These are phyloP conservation scores for Cryptus armator DNA, from an alignment of 2,888 invertebrate genomes.

Conservation along the genomic window DNA sequence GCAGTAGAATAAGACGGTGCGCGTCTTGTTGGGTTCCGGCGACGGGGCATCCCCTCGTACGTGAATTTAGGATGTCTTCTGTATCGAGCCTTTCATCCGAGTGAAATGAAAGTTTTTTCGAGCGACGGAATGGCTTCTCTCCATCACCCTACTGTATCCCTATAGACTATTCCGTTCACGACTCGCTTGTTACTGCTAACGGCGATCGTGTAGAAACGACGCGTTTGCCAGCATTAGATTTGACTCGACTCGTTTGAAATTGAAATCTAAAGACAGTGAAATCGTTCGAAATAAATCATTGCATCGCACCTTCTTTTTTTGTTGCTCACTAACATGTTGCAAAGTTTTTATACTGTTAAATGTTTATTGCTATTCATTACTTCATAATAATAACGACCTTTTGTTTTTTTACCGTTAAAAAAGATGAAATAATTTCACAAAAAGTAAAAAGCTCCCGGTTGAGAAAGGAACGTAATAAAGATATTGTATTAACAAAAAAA, in stretches of 20 bases:
- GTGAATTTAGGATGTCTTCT: conserved; percentile 74
- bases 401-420: too few relatives aligned
- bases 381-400: too few relatives aligned
- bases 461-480: too few relatives aligned
- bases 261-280: conserved; percentile 39
- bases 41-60: conserved; percentile 53
- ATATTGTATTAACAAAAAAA: too few relatives aligned
- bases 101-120: conserved; percentile 65
- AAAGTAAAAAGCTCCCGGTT: too few relatives aligned
- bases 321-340: not conserved
- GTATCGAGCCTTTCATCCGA: conserved; percentile 51
- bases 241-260: conserved; percentile 50
- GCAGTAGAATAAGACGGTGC: conserved; percentile 73
- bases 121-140: conserved; percentile 48
- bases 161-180: conserved; percentile 56
- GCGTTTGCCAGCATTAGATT: conserved; percentile 45
- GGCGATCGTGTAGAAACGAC: conserved; percentile 50
- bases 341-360: too few relatives aligned
- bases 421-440: too few relatives aligned
- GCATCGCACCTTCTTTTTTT: conserved; percentile 24
- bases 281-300: conserved; percentile 50
- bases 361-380: not conserved
- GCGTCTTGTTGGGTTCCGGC: conserved; percentile 67
- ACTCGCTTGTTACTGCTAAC: conserved; percentile 63
- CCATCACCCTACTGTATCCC: conserved; percentile 15